Percentiles rank a stretch among this genome's conserved stretches.
These are phyloP conservation scores for Rhinatrema bivittatum DNA, from an alignment of 2,797 vertebrate genomes.

Conservation along the genomic window DNA sequence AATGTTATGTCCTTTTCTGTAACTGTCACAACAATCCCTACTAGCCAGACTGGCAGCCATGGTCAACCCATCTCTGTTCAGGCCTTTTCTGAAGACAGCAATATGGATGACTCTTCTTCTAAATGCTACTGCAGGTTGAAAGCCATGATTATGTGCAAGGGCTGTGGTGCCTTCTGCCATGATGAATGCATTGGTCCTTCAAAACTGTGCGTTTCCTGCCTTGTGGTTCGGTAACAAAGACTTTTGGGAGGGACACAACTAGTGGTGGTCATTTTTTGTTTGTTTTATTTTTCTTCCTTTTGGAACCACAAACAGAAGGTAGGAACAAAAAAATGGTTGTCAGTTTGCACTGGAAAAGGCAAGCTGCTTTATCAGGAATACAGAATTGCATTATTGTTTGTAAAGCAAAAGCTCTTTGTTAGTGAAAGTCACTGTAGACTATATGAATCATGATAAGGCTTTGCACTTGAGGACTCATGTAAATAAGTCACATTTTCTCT, in stretches of 20 bases:
- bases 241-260: not conserved
- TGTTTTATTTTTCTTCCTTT: not conserved
- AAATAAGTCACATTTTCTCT: conserved; percentile 80
- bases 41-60: conserved; percentile 56
- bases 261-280: not conserved
- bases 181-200: conserved; percentile 97
- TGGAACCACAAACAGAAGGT: not conserved
- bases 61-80: conserved; percentile 69
- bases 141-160: conserved; percentile 98
- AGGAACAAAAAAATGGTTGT: conserved; percentile 37
- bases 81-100: conserved; percentile 67
- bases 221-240: conserved; percentile 79
- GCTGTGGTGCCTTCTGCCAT: conserved; percentile 95
- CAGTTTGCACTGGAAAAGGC: conserved; percentile 42
- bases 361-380: conserved; percentile 47
- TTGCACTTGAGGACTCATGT: conserved; percentile 81
- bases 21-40: conserved; percentile 90
- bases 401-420: conserved; percentile 65
- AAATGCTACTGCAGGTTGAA: conserved; percentile 96
- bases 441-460: conserved; percentile 71
- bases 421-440: no score
- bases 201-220: conserved; percentile 92
- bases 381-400: conserved; percentile 39
- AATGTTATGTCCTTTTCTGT: conserved; percentile 96
- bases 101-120: conserved; percentile 76